These are phyloP conservation scores for Drosophila incognita DNA, from an alignment of 2,888 invertebrate species.

Conservation along the genomic window DNA sequence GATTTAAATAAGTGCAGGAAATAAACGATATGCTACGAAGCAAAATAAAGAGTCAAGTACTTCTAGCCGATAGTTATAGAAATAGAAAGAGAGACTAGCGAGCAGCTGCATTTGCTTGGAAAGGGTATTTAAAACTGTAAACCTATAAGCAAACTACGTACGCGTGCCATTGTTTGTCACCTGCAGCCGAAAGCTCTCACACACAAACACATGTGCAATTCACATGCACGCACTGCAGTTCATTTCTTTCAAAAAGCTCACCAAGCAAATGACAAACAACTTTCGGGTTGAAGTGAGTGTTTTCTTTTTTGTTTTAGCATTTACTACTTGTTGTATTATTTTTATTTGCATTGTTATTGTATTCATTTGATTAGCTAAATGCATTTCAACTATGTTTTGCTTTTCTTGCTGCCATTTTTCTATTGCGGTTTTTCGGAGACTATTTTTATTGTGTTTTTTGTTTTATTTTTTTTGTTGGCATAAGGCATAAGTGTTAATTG, in stretches of 20 bases:
- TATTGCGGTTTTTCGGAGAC: constrained; percentile 77
- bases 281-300: constrained; percentile 23
- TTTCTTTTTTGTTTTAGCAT: constrained; percentile 21
- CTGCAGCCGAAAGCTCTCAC: constrained; percentile 37
- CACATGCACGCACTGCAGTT: constrained; percentile 5
- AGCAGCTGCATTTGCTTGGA: constrained; percentile 24
- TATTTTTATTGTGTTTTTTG: constrained; percentile 49
- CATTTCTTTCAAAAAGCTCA: constrained; percentile 23
- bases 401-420: constrained; percentile 34
- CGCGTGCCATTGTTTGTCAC: constrained; percentile 26
- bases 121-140: constrained; percentile 9
- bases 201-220: constrained; percentile 12
- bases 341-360: constrained; percentile 56
- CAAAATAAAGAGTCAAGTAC: constrained; percentile 35
- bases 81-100: constrained; percentile 5
- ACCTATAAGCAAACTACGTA: constrained; percentile 48
- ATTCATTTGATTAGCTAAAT: constrained; percentile 74
- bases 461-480: constrained; percentile 1
- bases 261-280: constrained; percentile 14
- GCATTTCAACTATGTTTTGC: constrained; percentile 69
- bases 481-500: constrained; percentile 4
- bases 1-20: constrained; percentile 46
- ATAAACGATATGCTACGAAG: constrained; percentile 23
- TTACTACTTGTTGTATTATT: constrained; percentile 59
- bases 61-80: neutral